Evolutionary conservation across 1,140 invertebrate genomes (phyloP), one percentile per base, ranked within the genome.

Genomic region (Chrysopa pallens): DNA sequence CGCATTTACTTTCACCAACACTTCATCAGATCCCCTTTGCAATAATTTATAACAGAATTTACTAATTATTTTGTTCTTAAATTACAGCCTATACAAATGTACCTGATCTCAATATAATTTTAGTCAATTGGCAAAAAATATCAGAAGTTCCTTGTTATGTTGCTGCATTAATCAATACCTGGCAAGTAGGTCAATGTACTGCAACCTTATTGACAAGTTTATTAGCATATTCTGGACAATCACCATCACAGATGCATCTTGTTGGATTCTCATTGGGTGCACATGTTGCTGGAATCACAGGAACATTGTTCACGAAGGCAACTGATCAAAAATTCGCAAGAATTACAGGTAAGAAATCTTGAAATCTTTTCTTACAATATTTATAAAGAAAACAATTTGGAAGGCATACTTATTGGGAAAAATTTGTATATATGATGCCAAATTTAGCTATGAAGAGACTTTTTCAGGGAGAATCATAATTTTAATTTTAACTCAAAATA

Each of bases 221-320:
- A 14, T 41, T 52, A 27, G 42, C 48, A 7, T 48, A 59, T 7
- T 53, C 57, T 27, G 50, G 67, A 0, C 36, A 52, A 0, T 50
- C 57, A 4, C 29, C 17, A 3, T 2, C 42, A 33, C 52, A 57
- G 29, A 59, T 68, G 36, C 74, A 78, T 51, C 49, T 77, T n/a
- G 67, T 78, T 46, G 76, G 76, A 1, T 76, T 76, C 55, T 76
- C 72, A 45, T 57, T 78, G 4, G 76, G 76, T 4, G 73, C 74
- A 1, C 74, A 78, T 45, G 65, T 76, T 27, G 69, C 73, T 6
- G 73, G 74, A 14, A 72, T 73, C 45, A 66, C 72, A 4, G 74
- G 75, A 1, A 49, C 49, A 40, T 50, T 56, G 36, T 42, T 58
- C 3, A 42, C 51, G 36, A 53, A 52, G 29, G 39, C 44, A 1